Evolutionary conservation across 2,888 invertebrate species (phyloP), one percentile per base, ranked within the genome.

Genomic region (Melanophora roralis): DNA sequence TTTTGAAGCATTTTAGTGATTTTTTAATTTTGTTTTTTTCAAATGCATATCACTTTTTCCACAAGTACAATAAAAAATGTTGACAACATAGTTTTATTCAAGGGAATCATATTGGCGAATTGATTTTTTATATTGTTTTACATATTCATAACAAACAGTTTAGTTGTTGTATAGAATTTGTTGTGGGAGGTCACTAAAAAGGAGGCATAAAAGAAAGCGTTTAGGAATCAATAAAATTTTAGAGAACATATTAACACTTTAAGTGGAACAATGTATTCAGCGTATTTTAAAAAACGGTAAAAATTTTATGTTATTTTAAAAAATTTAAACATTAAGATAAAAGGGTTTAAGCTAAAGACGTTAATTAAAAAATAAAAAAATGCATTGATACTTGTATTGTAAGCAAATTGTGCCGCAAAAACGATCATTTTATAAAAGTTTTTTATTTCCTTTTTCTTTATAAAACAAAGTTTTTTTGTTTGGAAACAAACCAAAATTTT

Each of bases 241-340:
- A 49, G 9, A 65, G 60, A 85, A 86, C n/a, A 79, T 81, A 73
- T 6, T n/a, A 4, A 43, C 53, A 43, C 34, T 51, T 5, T 51
- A 84, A 83, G n/a, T n/a, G n/a, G n/a, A n/a, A n/a, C n/a, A 82
- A 87, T 87, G 87, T 86, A 86, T 82, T 85, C 86, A 77, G 86
- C 86, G 86, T 85, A 86, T 80, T 84, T 85, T 83, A 85, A 83
- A 85, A 87, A 86, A 85, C 87, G 87, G 87, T 87, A 83, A 82
- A 11, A 49, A 5, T 49, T 5, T 8, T 6, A 27, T 27, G 27
- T 27, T 27, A 27, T 5, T 27, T 27, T 27, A 27, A 27, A 27
- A 27, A 6, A 5, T 3, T 5, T 27, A 27, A 27, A 27, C 3
- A 27, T 6, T 27, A 6, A 3, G 27, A 27, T 3, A 27, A 27